Conservation (phyloP, 1,140 invertebrate genomes). For the Cyclina sinensis region DNA sequence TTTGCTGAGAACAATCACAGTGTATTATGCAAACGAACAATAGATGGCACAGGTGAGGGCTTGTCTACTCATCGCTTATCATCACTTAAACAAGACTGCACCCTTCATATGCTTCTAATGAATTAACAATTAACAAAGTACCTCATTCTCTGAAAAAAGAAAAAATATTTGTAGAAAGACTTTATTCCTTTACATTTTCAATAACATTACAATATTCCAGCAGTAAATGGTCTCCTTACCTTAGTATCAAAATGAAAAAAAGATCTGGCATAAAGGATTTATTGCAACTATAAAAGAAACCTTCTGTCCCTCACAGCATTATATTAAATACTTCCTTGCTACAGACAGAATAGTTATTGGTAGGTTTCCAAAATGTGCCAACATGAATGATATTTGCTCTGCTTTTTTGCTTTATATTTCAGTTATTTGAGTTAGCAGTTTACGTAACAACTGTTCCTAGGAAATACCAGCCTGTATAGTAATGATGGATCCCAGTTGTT, state of each 20-base stretch:
- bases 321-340: not conserved
- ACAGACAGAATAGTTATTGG: not conserved
- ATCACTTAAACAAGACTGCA: not conserved
- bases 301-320: not conserved
- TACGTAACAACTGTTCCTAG: too few species aligned
- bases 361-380: not conserved
- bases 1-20: not conserved
- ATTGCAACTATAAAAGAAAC: slow-evolving; percentile 8
- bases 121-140: slow-evolving; percentile 38
- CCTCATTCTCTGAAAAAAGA: slow-evolving; percentile 4
- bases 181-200: not conserved
- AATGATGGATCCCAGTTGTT: too few species aligned
- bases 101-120: slow-evolving; percentile 1
- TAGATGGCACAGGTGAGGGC: slow-evolving; percentile 1
- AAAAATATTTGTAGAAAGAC: not conserved
- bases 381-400: too few species aligned
- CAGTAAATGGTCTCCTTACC: not conserved
- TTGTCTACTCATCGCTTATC: not conserved
- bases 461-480: too few species aligned
- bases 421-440: too few species aligned
- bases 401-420: too few species aligned
- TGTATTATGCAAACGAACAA: slow-evolving; percentile 3
- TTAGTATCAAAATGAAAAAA: slow-evolving; percentile 3
- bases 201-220: not conserved
- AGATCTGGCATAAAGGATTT: not conserved